A percentile compares a stretch with the other conserved stretches of the same genome.
These are phyloP conservation scores for Pseudochirops cupreus DNA, from an alignment of 2,797 vertebrate genomes.

Conservation along the genomic window DNA sequence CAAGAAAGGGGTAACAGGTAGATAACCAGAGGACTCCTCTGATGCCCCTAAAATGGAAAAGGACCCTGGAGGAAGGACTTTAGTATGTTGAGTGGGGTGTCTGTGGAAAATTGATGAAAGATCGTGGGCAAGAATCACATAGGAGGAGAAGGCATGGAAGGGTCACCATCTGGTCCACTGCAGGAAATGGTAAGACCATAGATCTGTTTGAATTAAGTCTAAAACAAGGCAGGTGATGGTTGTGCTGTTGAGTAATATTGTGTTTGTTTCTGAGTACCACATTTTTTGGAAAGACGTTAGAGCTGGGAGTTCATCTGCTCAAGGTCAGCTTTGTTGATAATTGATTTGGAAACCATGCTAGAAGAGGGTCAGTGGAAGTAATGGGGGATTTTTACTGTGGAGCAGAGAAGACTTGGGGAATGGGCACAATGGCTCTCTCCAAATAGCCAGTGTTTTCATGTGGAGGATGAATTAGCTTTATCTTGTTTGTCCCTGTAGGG, in stretches of 20 bases:
- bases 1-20: not conserved
- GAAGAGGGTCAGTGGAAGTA: not conserved
- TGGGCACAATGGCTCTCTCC: not conserved
- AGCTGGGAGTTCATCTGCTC: not conserved
- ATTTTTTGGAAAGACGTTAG: not conserved
- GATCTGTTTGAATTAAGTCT: not conserved
- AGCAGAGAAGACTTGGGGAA: not conserved
- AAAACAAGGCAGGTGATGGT: not conserved
- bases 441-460: not conserved
- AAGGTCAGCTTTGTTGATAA: not conserved
- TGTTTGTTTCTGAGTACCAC: not conserved
- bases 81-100: not conserved
- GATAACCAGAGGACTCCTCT: not conserved
- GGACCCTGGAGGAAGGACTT: not conserved
- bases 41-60: not conserved
- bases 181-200: not conserved
- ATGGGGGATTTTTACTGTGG: not conserved
- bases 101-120: not conserved
- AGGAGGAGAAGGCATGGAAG: not conserved
- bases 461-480: not conserved
- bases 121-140: not conserved
- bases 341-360: not conserved
- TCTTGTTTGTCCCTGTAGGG: not conserved
- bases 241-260: not conserved
- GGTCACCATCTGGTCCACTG: not conserved